Evolutionary conservation across 1,140 invertebrate genomes (phyloP).

Genomic region (Heliconius melpomene): DNA sequence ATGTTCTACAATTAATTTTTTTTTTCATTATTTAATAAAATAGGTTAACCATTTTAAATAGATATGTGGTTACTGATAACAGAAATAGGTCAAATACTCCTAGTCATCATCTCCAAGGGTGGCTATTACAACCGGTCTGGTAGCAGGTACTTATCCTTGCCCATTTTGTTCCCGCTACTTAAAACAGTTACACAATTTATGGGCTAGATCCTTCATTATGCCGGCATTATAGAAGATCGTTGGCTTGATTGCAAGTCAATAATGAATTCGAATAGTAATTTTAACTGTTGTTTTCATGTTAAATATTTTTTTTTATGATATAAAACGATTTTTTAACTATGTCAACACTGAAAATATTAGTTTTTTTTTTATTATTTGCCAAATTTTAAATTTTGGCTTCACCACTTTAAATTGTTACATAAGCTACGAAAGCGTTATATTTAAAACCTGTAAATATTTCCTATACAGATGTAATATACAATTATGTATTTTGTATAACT

Average conservation of each 20-base stretch:
- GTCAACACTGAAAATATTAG: no score
- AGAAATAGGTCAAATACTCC: not conserved
- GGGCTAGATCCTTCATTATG: constrained; percentile 27
- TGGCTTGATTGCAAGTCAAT: constrained; percentile 23
- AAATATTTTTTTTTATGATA: not conserved
- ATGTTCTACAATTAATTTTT: no score
- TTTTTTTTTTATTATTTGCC: no score
- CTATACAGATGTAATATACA: no score
- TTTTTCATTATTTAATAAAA: no score
- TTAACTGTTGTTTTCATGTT: not conserved
- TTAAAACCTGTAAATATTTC: no score
- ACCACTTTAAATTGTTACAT: no score
- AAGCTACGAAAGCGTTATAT: no score
- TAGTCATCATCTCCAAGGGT: constrained; percentile 6
- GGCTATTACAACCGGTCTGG: constrained; percentile 14
- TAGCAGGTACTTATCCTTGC: not conserved
- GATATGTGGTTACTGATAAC: not conserved
- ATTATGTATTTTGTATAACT: no score
- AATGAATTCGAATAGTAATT: constrained; percentile 2
- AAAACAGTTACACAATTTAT: constrained; percentile 23
- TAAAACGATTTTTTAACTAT: not conserved
- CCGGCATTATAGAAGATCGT: constrained; percentile 20
- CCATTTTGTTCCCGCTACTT: constrained; percentile 37
- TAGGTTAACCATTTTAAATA: not conserved
- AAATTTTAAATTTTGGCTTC: no score